phyloP scores from a whole-genome alignment of 2,797 vertebrate species.

The Mus minutoides region DNA sequence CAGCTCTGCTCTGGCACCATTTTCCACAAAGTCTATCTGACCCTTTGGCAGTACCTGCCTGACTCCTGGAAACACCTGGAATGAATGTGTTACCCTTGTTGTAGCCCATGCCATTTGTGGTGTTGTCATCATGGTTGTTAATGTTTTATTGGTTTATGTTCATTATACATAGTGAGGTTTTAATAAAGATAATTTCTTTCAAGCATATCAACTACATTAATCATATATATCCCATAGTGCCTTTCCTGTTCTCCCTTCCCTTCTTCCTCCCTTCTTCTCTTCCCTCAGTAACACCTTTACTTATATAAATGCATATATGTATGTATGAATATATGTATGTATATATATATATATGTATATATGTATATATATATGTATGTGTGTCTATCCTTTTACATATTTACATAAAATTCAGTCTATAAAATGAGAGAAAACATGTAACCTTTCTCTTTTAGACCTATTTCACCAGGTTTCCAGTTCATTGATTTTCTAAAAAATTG shows the following conservation, averaged over 20 bases:
- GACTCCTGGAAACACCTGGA: not conserved
- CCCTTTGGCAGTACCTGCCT: not conserved
- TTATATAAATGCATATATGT: too few species aligned
- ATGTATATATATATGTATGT: too few species aligned
- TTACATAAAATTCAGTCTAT: not conserved
- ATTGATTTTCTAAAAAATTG: not conserved
- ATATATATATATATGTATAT: too few species aligned
- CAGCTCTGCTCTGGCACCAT: not conserved
- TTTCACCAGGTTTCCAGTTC: not conserved
- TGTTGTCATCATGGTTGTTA: not conserved
- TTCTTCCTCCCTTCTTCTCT: fast-evolving
- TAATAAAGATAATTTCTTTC: not conserved
- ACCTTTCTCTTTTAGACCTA: not conserved
- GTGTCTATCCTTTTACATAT: not conserved
- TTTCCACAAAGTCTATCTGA: too few species aligned
- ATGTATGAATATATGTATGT: too few species aligned
- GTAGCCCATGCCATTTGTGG: too few species aligned
- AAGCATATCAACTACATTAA: not conserved
- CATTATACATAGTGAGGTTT: not conserved
- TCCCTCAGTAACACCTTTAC: too few species aligned
- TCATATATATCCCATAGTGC: too few species aligned
- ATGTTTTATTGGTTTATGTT: not conserved
- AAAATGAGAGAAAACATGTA: not conserved
- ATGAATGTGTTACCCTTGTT: not conserved
- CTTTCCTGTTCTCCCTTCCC: fast-evolving